phyloP scores from a whole-genome alignment of 2,888 invertebrate genomes.

The Pristionchus exspectatus region DNA sequence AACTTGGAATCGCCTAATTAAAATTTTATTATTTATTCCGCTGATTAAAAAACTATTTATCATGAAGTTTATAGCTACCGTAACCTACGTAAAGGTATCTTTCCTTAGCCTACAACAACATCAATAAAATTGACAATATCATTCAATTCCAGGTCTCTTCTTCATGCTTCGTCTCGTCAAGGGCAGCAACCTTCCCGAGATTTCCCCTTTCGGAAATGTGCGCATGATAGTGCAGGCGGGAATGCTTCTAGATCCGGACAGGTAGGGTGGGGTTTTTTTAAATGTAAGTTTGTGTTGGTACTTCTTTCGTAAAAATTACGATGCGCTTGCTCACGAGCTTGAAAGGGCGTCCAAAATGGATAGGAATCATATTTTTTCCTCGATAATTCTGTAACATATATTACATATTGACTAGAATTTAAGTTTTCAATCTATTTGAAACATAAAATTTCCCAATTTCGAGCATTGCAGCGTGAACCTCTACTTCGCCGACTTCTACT shows the following conservation, averaged over 20 bases:
- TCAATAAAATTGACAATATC: not conserved
- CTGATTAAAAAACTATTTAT: too few relatives aligned
- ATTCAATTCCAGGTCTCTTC: conserved; percentile 72
- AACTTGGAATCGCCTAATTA: too few relatives aligned
- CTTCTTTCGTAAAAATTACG: not conserved
- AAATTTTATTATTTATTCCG: too few relatives aligned
- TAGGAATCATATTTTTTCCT: too few relatives aligned
- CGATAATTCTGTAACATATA: too few relatives aligned
- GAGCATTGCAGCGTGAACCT: conserved; percentile 61
- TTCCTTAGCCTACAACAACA: too few relatives aligned
- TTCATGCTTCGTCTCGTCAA: conserved; percentile 76
- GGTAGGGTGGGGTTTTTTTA: not conserved
- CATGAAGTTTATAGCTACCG: not conserved
- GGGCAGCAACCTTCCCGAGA: conserved; percentile 66
- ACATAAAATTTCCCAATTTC: not conserved
- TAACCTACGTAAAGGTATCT: too few relatives aligned
- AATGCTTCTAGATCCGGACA: conserved; percentile 61
- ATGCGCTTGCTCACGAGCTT: too few relatives aligned
- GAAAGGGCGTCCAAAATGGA: too few relatives aligned
- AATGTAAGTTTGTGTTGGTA: not conserved
- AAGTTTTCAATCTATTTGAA: not conserved
- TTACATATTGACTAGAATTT: not conserved
- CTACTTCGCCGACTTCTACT: conserved; percentile 80
- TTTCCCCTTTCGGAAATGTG: conserved; percentile 76
- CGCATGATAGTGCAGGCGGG: conserved; percentile 68